A percentile compares a stretch with the other conserved stretches of the same genome.
phyloP scores from a whole-genome alignment of 2,113 vertebrate species.

The Petroica traversi region DNA sequence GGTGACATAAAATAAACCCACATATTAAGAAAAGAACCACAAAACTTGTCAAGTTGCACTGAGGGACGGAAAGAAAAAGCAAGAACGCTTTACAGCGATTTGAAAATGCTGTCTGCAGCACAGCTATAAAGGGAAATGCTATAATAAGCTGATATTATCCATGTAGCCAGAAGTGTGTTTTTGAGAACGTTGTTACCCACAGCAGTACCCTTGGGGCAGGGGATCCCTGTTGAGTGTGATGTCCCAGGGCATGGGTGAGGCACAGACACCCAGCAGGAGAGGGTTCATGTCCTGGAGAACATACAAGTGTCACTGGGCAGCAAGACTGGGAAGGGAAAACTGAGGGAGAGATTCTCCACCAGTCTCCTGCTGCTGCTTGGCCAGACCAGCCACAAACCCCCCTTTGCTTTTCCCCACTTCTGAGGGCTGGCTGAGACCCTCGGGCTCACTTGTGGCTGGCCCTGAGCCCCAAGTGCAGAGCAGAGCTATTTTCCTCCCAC shows the following conservation, averaged over 20 bases:
- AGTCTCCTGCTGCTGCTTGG: neutral
- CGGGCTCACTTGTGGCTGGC: rapidly evolving
- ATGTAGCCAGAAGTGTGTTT: neutral
- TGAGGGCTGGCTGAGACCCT: neutral
- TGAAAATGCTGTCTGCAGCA: neutral
- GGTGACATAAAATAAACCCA: conserved; percentile 2
- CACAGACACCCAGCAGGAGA: rapidly evolving
- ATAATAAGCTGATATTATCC: neutral
- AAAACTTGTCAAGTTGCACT: neutral
- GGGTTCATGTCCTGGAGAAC: rapidly evolving
- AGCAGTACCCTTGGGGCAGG: rapidly evolving
- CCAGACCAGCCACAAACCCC: rapidly evolving
- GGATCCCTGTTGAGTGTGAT: neutral
- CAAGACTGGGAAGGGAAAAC: neutral
- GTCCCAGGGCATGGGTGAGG: neutral
- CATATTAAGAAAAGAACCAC: neutral
- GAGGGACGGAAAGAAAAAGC: neutral
- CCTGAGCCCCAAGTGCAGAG: rapidly evolving
- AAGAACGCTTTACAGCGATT: neutral
- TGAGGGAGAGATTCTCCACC: neutral
- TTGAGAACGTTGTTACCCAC: neutral
- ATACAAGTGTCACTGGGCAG: rapidly evolving
- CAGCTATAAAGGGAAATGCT: neutral
- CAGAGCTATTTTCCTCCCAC: neutral
- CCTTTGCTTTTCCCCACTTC: neutral